A percentile compares a stretch with the other conserved stretches of the same genome.
phyloP scores from a whole-genome alignment of 2,888 invertebrate genomes.

The Leptothorax acervorum region DNA sequence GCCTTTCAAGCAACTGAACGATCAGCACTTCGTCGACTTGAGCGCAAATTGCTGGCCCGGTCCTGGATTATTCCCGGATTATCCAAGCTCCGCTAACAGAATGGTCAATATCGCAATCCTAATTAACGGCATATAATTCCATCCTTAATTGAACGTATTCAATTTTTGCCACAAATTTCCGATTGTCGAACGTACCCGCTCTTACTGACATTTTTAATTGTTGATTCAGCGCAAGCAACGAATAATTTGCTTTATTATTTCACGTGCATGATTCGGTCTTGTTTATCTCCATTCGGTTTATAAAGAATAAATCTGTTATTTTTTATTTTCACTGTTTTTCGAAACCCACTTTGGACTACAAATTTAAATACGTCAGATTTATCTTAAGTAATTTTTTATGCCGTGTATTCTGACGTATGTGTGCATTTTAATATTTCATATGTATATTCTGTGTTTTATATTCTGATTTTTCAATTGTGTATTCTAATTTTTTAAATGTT shows the following conservation, averaged over 20 bases:
- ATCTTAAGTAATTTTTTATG: neutral
- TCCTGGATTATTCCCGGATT: neutral
- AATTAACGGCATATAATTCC: slow-evolving; percentile 14
- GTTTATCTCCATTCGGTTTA: neutral
- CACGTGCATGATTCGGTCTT: neutral
- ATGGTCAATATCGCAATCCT: neutral
- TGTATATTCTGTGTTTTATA: neutral
- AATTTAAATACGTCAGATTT: neutral
- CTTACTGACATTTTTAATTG: neutral
- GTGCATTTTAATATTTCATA: neutral
- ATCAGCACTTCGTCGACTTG: slow-evolving; percentile 3
- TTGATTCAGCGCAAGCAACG: neutral
- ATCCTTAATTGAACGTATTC: neutral
- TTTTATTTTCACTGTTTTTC: neutral
- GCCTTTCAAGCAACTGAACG: neutral
- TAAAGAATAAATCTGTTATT: neutral
- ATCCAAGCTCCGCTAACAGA: neutral
- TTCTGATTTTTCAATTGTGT: neutral
- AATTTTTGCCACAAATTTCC: neutral
- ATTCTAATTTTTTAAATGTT: neutral
- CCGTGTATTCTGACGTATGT: neutral
- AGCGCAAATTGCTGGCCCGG: neutral
- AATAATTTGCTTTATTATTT: neutral
- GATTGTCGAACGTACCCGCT: neutral
- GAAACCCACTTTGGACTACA: neutral